Base-by-base conservation (phyloP, 2,113 vertebrate species). In the Pao palembangensis region DNA sequence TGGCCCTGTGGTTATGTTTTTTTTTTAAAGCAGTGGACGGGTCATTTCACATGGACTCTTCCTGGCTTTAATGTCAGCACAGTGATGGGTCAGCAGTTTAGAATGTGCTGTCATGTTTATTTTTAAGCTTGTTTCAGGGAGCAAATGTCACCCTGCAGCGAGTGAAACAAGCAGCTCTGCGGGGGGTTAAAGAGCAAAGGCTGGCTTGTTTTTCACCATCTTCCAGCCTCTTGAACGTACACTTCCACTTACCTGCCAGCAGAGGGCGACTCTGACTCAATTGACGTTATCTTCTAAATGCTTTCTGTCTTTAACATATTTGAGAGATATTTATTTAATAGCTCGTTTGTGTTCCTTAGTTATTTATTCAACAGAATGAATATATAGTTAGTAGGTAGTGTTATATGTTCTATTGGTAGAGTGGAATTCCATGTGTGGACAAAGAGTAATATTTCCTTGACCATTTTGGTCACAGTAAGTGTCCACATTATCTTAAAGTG, bases 1-100 rank as follows among this genome's bases (percentile, higher is more conserved):
- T 80, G 75, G 78, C 64, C 59, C 51, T 49, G 57, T 11, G 68
- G 64, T 78, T 78, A 48, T 74, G 75, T 76, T 72, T 60, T 78
- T 61, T 28, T 3, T 28, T 28, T 28, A 23, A 23, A 23, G 16
- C 53, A n/a, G 50, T 11, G 19, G 53, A 42, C 25, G 42, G 11
- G 54, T 64, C 21, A 3, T 23, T 23, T 72, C 61, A 17, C 12
- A 18, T n/a, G 56, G 44, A 42, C 44, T 47, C 21, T 61, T 23
- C 21, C 21, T 23, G 21, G 21, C 21, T 23, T 23, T 23, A 50
- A 55, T 63, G 58, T 53, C 50, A 1, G 21, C 8, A 13, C 47
- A 8, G 23, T 59, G 62, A 65, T 56, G 34, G 53, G 21, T 75
- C 78, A 68, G 61, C 59, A 38, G 8, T 67, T 59, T 25, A 1